phyloP scores from a whole-genome alignment of 2,113 vertebrate species.

The Oxygymnocypris stewartii region DNA sequence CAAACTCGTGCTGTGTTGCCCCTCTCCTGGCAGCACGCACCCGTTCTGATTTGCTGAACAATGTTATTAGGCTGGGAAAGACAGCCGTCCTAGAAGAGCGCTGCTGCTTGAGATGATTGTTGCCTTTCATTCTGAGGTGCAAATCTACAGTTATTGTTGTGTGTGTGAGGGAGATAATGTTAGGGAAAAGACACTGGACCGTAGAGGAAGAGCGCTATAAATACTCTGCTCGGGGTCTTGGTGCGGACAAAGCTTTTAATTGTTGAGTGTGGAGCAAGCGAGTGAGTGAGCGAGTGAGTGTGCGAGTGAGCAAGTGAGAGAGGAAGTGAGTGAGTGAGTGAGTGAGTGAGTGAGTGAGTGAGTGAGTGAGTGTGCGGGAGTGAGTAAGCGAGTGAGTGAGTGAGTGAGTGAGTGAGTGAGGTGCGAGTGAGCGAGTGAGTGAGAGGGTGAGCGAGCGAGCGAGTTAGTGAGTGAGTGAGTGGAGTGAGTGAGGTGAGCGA shows the following conservation, averaged over 20 bases:
- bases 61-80: slow-evolving; percentile 57
- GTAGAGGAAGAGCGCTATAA: slow-evolving; percentile 49
- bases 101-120: slow-evolving; percentile 37
- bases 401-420: no score
- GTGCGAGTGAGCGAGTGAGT: no score
- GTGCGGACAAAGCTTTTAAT: slow-evolving; percentile 49
- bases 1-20: slow-evolving; percentile 44
- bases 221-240: slow-evolving; percentile 33
- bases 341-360: no score
- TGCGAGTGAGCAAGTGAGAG: no score
- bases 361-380: no score
- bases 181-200: slow-evolving; percentile 18
- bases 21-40: slow-evolving; percentile 50
- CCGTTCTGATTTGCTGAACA: slow-evolving; percentile 62
- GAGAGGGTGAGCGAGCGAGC: no score
- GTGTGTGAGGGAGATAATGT: slow-evolving; percentile 31
- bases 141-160: slow-evolving; percentile 40
- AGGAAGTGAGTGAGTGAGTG: no score
- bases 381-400: no score
- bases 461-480: no score
- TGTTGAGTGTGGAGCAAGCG: slow-evolving; percentile 39
- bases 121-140: slow-evolving; percentile 35
- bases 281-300: background rate
- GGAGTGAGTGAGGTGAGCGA: no score
- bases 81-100: slow-evolving; percentile 47